Evolutionary conservation across 1,140 invertebrate genomes (phyloP), one percentile per base, ranked within the genome.

Genomic region (Brachionus angularis): DNA sequence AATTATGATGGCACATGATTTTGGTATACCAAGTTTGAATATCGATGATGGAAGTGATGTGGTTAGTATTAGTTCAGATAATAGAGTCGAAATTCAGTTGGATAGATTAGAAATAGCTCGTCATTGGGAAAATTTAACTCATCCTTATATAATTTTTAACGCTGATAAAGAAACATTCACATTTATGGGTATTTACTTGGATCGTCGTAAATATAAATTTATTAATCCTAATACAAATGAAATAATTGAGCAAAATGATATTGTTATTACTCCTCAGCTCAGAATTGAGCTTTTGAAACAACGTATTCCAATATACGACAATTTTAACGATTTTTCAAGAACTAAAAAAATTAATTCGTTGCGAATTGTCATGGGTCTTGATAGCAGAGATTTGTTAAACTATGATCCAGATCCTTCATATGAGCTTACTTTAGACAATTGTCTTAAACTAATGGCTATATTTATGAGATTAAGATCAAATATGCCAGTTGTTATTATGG

Each of bases 401-500:
- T 33, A 47, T 4, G 62, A 67, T 47, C 62, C 62, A 10, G 62
- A 67, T 50, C 16, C n/a, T 4, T 46, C 44, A 12, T 79, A 78
- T 74, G 78, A 78, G 72, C 72, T 79, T 39, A 79, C 78, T 33
- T 74, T 75, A 18, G 78, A 80, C 72, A 79, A 80, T 73, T 76
- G 75, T 10, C 77, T 79, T 58, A 80, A 80, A 58, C 76, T 80
- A 14, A 64, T 80, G 72, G 78, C 78, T 3, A 78, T 80, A 44
- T 77, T 76, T 73, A 77, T 79, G 77, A 70, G 79, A 52, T 23
- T 76, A 12, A 69, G 49, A 67, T 79, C 78, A 73, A 73, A 75
- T 50, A 79, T 79, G 47, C 79, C 79, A 34, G 78, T 80, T 1
- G 73, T 80, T 27, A 73, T 80, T 29, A 80, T 80, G 79, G 79